Conservation (phyloP, 2,888 invertebrate genomes). For the Stenodema calcarata region DNA sequence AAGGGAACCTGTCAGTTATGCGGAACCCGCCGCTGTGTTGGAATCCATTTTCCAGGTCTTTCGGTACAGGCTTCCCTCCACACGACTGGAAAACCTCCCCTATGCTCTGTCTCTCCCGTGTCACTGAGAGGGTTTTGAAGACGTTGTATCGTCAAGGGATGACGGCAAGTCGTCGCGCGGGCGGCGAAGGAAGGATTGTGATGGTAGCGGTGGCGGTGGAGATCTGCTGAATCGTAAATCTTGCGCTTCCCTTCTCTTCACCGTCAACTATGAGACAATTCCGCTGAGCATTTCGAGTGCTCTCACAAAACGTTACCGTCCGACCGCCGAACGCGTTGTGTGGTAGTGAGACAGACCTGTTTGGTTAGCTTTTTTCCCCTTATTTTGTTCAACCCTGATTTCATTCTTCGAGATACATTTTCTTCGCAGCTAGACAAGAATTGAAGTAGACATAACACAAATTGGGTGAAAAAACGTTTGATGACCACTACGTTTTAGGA, state of each 20-base stretch:
- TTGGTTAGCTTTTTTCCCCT: neutral
- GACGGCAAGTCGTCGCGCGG: neutral
- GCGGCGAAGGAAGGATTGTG: neutral
- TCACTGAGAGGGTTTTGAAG: neutral
- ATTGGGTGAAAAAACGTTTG: too few species aligned
- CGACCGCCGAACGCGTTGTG: neutral
- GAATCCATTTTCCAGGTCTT: conserved; percentile 20
- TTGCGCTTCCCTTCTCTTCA: neutral
- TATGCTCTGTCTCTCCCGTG: neutral
- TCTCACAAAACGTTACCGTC: neutral
- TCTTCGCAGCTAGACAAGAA: too few species aligned
- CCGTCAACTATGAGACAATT: conserved; percentile 25
- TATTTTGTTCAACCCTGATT: neutral
- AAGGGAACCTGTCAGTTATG: neutral
- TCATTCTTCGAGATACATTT: neutral
- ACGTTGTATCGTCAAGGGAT: neutral
- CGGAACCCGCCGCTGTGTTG: neutral
- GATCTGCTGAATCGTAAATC: conserved; percentile 26
- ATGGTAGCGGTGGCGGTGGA: neutral
- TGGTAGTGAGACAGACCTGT: neutral
- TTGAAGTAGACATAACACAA: too few species aligned
- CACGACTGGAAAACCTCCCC: neutral
- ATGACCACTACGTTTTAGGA: too few species aligned
- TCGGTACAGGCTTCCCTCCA: neutral
- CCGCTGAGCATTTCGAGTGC: neutral